Evolutionary conservation across 2,797 vertebrate species (phyloP), one percentile per base, ranked within the genome.

Genomic region (Diglossa cyanea): DNA sequence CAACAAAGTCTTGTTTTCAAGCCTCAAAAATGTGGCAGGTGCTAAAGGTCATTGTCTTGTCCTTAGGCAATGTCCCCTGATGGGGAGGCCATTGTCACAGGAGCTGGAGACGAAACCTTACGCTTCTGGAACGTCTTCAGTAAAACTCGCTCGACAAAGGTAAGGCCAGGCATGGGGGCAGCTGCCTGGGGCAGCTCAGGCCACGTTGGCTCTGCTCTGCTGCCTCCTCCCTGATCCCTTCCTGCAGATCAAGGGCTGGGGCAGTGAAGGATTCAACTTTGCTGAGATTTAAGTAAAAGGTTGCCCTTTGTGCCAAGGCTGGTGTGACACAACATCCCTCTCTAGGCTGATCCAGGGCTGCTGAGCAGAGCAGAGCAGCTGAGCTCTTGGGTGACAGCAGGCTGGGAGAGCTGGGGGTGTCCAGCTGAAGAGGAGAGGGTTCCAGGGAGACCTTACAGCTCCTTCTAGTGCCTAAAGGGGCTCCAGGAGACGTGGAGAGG

Each of bases 91-190:
- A 99, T 99, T 4, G 99, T 99, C 58, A 99, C 99, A 0, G 99
- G 99, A 47, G 99, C 99, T 11, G 99, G 99, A 68, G 99, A 99
- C 2, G 99, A 99, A 95, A 99, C 99, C 2, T 97, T 99, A 78
- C 97, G 99, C 58, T 99, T 99, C 97, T 99, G 99, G 99, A 99
- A 99, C 0, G 99, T 99, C 96, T 99, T 99, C 93, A 99, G 99
- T 97, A 99, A 99, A 98, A 99, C 99, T 60, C 98, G 99, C 91
- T 99, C 99, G 0, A 99, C 99, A 3, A 99, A 99, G 99, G 99
- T 99, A 95, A 93, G 86, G 80, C 6, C 14, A 11, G 2, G 28
- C 21, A 2, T 8, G 54, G n/a, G 51, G 37, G 23, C 16, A n/a
- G 48, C 72, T 55, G 30, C 50, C 8, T 3, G 17, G 9, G n/a